phyloP scores from a whole-genome alignment of 2,113 vertebrate genomes.

The Polyodon spathula region DNA sequence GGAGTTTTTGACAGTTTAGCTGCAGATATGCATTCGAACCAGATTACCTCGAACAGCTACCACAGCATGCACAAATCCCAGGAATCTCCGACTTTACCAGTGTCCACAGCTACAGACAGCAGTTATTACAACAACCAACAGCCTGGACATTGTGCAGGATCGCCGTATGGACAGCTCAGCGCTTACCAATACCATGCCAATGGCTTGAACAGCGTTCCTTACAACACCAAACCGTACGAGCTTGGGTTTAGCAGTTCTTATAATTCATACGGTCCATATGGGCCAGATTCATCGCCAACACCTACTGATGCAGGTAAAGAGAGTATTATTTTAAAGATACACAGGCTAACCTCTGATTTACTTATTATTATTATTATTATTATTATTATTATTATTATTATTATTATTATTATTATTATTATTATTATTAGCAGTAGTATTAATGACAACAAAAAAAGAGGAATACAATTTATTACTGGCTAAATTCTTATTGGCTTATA shows the following conservation, averaged over 20 bases:
- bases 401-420: no score
- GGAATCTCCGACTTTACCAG: constrained; percentile 91
- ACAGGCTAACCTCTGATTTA: no score
- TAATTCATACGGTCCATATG: constrained; percentile 74
- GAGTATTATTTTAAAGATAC: no score
- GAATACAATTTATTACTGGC: no score
- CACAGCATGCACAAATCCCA: constrained; percentile 91
- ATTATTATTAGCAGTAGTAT: no score
- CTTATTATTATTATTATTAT: no score
- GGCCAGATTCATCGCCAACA: constrained; percentile 69
- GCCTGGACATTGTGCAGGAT: constrained; percentile 65
- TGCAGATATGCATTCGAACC: constrained; percentile 94
- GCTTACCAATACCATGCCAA: constrained; percentile 78
- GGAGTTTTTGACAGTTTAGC: constrained; percentile 88
- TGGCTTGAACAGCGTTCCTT: constrained; percentile 62
- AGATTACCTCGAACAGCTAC: constrained; percentile 85
- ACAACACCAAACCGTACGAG: constrained; percentile 78
- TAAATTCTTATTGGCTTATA: no score
- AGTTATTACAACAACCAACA: constrained; percentile 92
- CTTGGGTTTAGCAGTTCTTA: constrained; percentile 74
- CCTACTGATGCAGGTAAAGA: constrained; percentile 76
- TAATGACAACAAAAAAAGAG: no score
- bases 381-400: no score
- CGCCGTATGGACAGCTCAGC: constrained; percentile 74
- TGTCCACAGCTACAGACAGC: constrained; percentile 95